A percentile compares a stretch with the other conserved stretches of the same genome.
phyloP scores from a whole-genome alignment of 2,888 invertebrate species.

The Scelioninae gen. 2 region DNA sequence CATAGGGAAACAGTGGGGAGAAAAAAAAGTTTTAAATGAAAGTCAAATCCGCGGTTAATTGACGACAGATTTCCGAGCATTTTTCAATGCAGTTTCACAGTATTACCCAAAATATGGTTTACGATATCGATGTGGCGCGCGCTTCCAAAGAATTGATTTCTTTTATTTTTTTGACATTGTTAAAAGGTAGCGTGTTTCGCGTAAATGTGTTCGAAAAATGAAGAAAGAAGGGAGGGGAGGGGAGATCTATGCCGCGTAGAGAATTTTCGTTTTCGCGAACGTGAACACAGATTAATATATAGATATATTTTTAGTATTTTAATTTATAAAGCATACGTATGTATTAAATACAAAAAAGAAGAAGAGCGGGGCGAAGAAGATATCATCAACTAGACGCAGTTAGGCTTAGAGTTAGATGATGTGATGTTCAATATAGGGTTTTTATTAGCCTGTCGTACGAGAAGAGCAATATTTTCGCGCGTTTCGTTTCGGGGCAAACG shows the following conservation, averaged over 20 bases:
- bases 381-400: conserved; percentile 20
- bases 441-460: conserved; percentile 23
- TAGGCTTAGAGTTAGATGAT: conserved; percentile 34
- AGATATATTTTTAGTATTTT: conserved; percentile 27
- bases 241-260: no score
- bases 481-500: conserved; percentile 14
- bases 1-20: no score
- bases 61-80: no score
- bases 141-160: conserved; percentile 38
- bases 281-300: conserved; percentile 32
- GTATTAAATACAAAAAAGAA: conserved; percentile 29
- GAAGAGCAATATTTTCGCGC: conserved; percentile 10
- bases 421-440: conserved; percentile 44
- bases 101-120: conserved; percentile 14
- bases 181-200: neutral
- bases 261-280: conserved; percentile 10
- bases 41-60: no score
- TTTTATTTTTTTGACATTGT: conserved; percentile 27
- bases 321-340: conserved; percentile 39
- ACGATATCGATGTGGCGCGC: conserved; percentile 17
- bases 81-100: no score
- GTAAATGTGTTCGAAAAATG: conserved; percentile 34
- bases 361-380: no score
- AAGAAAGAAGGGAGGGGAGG: no score
- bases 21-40: no score